Base-by-base conservation (phyloP, 2,888 invertebrate genomes). In the Noctua comes region DNA sequence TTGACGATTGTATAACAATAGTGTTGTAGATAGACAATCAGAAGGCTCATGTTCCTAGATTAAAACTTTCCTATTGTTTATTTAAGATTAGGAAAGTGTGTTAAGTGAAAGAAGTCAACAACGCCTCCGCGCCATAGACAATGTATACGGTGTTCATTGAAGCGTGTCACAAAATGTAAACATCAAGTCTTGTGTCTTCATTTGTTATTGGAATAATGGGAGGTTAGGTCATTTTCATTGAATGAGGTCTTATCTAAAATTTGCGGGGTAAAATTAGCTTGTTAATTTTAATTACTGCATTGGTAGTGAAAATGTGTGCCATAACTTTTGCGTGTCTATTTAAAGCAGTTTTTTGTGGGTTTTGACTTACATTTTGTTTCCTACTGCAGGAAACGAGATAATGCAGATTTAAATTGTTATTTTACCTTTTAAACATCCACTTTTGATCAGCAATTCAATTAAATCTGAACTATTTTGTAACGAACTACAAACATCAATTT, bases 1-100 rank as follows among this genome's bases (percentile, higher is more conserved):
- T 72, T 57, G 59, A 64, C 43, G 77, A 65, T 77, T 83, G 54
- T 76, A 59, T 82, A 71, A 76, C 59, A 76, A 77, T 31, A 68
- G 65, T 73, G 73, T 59, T 36, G 54, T 54, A 68, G 59, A 66
- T 43, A 54, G 13, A 71, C 43, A 76, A 78, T 69, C 54, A 68
- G 68, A 62, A 66, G 24, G 68, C 57, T 85, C 27, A 70, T 68
- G 1, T 77, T 74, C 71, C 77, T 77, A 76, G 71, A 83, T 83
- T 80, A 77, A 71, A 40, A 75, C 64, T 80, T 46, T 73, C 68
- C 27, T 79, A 75, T 70, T 69, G 74, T 79, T 82, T 74, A 79
- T 57, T 68, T 51, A 73, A 75, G 68, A 77, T 82, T 79, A 76
- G 40, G 48, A 74, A 74, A 66, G 68, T 85, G 66, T 75, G 82